A percentile compares a stretch with the other conserved stretches of the same genome.
Evolutionary conservation across 2,797 vertebrate species (phyloP).

Genomic region (Valencia hispanica): DNA sequence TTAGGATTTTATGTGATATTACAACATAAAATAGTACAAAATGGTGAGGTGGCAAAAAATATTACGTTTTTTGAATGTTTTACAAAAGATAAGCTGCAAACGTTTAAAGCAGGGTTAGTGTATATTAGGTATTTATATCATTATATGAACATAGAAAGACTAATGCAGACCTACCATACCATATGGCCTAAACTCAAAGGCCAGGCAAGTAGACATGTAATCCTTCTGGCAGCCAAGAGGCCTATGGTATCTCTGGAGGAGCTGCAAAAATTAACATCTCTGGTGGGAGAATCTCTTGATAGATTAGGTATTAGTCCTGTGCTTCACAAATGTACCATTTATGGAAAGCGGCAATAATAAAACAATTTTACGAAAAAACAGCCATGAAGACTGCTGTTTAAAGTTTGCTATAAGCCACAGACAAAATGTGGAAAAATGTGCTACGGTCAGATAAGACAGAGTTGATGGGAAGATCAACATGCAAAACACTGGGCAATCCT

Average conservation of each 20-base stretch:
- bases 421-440: too few species aligned
- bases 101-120: background rate
- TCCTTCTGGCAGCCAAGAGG: background rate
- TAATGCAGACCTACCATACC: background rate
- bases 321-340: background rate
- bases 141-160: background rate
- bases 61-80: background rate
- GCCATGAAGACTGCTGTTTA: too few species aligned
- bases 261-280: background rate
- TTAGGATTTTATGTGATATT: background rate
- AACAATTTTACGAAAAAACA: too few species aligned
- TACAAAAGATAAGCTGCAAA: background rate
- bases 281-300: background rate
- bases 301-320: background rate
- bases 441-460: too few species aligned
- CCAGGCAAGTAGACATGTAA: background rate
- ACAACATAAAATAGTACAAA: background rate
- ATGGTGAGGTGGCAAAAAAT: background rate
- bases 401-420: too few species aligned
- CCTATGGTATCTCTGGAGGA: background rate
- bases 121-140: too few species aligned
- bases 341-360: background rate
- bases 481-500: background rate
- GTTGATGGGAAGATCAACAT: background rate
- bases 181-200: background rate